Base-by-base conservation (phyloP, 2,888 invertebrate genomes). In the Crocallis elinguaria region DNA sequence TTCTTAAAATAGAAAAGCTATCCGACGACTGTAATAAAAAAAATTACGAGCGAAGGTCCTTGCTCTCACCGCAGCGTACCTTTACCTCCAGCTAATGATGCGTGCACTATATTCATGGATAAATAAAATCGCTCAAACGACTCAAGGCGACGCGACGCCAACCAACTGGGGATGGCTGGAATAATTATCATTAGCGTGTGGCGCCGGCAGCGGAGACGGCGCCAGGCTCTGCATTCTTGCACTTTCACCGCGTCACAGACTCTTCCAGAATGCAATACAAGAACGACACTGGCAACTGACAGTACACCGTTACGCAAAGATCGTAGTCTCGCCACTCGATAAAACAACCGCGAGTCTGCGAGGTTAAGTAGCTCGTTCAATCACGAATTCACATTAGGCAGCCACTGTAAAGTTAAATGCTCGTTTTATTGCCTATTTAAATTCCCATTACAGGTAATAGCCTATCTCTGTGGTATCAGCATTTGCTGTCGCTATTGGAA, bases 191-290 rank as follows among this genome's bases (percentile, higher is more conserved):
- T 59, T 57, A 44, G 57, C 49, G 62, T 57, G 60, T 67, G 75
- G 75, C 75, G 74, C 72, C 75, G 30, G 51, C 42, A 61, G 48
- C 62, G 48, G 16, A 38, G 57, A 27, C 44, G 61, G 68, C 65
- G 68, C 57, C 69, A 60, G 56, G 64, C 60, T 60, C 71, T 75
- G 82, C 79, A 81, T 82, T 84, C 79, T 78, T 77, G 77, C 80
- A 84, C 86, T 88, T 87, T 87, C 86, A 83, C 86, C 81, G 58
- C 54, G 64, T 19, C 49, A 57, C 52, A 41, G 50, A 71, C 60
- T 65, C 66, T 61, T 62, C 62, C 64, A 66, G 66, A 64, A 52
- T 49, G 53, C 63, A 60, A 50, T 39, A 50, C 29, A 45, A 36
- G 32, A 19, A 27, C 21, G 29, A 21, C 25, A 35, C 46, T 44